Evolutionary conservation across 2,888 invertebrate species (phyloP), one percentile per base, ranked within the genome.

Genomic region (Cenopis cana): DNA sequence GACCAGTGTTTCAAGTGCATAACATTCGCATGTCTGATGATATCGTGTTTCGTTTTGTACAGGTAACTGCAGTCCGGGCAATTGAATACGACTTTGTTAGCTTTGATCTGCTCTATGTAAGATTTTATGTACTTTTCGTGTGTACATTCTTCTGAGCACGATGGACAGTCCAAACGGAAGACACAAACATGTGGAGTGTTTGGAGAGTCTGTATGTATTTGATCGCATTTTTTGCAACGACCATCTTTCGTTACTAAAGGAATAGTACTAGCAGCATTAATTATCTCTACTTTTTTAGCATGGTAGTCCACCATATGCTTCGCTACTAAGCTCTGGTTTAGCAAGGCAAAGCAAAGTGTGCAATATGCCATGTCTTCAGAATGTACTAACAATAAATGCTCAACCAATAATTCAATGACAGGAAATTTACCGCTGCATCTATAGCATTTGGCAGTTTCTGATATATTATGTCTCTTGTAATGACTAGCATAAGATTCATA

Each of bases 341-440:
- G 17, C 46, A 70, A 17, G n/a, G 70, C 70, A 17, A 59, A 70
- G 14, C 70, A 70, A 11, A 70, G 17, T 33, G 52, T 70, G 36
- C 70, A 70, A 52, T 70, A 70, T 46, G 70, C n/a, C 59, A 66
- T 36, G 29, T 66, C 54, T 60, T 66, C 59, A 17, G 65, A 60
- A 66, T 70, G 70, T n/a, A 20, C 17, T 46, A 54, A 24, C 9
- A 70, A 17, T 36, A 70, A 49, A 60, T 70, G 70, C 55, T 70
- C 70, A 6, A 62, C 54, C 46, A 70, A 20, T 17, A 70, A 65
- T 17, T 70, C 70, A 4, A 70, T 65, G 3, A 70, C 59, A 5
- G 70, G 54, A 17, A 65, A 70, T n/a, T 66, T 29, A 18, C 33
- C 33, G 0, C 59, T 12, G 33, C 70, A 70, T 36, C 41, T 52